Base-by-base conservation (phyloP, 2,113 vertebrate genomes). In the Castor canadensis region DNA sequence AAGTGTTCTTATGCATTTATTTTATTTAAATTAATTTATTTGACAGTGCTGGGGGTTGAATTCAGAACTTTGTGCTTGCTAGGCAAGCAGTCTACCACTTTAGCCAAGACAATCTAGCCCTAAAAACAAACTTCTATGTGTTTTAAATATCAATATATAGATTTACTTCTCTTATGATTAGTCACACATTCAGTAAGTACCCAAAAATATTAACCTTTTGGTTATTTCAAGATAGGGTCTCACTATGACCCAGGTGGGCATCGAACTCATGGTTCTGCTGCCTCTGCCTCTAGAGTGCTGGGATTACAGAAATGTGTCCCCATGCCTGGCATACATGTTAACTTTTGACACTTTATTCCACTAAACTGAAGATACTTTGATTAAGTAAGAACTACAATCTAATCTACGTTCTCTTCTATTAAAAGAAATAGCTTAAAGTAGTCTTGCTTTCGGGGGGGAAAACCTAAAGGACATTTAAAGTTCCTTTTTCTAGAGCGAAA, bases 401-500 rank as follows among this genome's bases (percentile, higher is more conserved):
- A 52, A 62, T 60, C 75, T 75, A 82, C 52, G 28, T 38, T 82
- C 45, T 88, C 52, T 82, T 82, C 40, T 89, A 35, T 58, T 71
- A 28, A 88, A 91, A 87, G 12, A 91, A 3, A 95, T 4, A 64
- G 11, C 13, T 82, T 81, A 87, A n/a, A 64, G 9, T 11, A 58
- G n/a, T 49, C 43, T 80, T 91, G 22, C 22, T 87, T 64, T 71
- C n/a, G n/a, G n/a, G n/a, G n/a, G 43, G 60, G 54, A 76, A 84
- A 88, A 77, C 38, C 3, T 38, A 40, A 84, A 71, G n/a, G 52
- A 20, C 26, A 92, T 54, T 35, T 54, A 80, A 83, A 87, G 66
- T 76, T 28, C 60, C n/a, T 89, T 91, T 93, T 92, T 52, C 82
- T 67, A 85, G 3, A 90, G 24, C 9, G 97, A 94, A 93, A 69